Evolutionary conservation across 2,888 invertebrate genomes (phyloP), one percentile per base, ranked within the genome.

Genomic region (Leptothorax acervorum): DNA sequence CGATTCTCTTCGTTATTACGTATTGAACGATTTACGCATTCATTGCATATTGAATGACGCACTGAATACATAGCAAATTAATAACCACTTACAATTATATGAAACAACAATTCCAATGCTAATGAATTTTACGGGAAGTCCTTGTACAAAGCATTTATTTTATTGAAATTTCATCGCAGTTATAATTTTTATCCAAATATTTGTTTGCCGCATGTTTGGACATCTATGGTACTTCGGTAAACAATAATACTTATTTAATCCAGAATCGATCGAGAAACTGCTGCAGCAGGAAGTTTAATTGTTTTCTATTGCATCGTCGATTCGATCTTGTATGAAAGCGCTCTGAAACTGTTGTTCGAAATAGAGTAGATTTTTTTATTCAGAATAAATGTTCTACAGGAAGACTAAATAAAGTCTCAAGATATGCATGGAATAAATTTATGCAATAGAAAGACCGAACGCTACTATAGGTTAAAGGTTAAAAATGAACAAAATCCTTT

Each of bases 21-120:
- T 70, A 79, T 70, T 48, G 79, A 79, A 79, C 28, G 48, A 81
- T 71, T 71, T 48, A 60, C 12, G 71, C n/a, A 81, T 81, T 81
- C 79, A 81, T 48, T 35, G 57, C 70, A 28, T 70, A 51, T 81
- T 71, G 71, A 81, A 81, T 81, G 48, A 60, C 35, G 35, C 60
- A 71, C 9, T 71, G 71, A 62, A 81, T 81, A 78, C 78, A 45
- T 55, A 60, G 48, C 70, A 57, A 79, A 79, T 79, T 79, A 79
- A 81, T 81, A 71, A 71, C 31, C 60, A 51, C 71, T 76, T 76
- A 39, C 76, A 76, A 71, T 81, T 71, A 81, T 62, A 81, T n/a
- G 48, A 62, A 81, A 71, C 48, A 70, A 79, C 60, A 71, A 60
- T 81, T 81, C 48, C 60, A 71, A 39, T 48, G 60, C 42, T 60